Conservation (phyloP, 2,888 invertebrate genomes). For the Sphecodes monilicornis region DNA sequence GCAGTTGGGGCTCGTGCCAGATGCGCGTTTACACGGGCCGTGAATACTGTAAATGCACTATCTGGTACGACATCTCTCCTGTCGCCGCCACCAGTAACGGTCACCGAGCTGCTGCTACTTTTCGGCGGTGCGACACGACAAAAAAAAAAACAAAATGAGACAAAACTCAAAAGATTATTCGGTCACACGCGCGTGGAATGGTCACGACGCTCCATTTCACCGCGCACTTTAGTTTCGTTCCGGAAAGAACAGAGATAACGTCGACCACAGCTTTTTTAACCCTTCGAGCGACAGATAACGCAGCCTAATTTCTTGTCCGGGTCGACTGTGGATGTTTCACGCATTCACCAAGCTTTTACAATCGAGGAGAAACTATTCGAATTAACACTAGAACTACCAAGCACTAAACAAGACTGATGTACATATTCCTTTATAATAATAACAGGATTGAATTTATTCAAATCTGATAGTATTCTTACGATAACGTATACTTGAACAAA, state of each 20-base stretch:
- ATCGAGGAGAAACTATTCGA: no score
- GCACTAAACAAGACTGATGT: no score
- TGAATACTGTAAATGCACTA: slow-evolving; percentile 99
- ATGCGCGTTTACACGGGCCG: slow-evolving; percentile 96
- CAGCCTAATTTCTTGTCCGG: background rate
- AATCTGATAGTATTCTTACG: no score
- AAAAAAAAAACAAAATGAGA: background rate
- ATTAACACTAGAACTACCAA: no score
- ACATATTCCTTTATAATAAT: no score
- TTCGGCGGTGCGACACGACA: slow-evolving; percentile 40
- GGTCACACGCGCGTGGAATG: background rate
- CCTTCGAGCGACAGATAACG: slow-evolving; percentile 12
- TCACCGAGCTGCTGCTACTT: slow-evolving; percentile 56
- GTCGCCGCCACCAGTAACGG: slow-evolving; percentile 74
- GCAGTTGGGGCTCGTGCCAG: slow-evolving; percentile 96
- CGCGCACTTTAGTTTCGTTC: background rate
- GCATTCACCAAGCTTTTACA: background rate
- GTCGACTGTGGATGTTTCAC: background rate
- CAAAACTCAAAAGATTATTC: background rate
- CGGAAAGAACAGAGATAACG: background rate
- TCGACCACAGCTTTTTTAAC: slow-evolving; percentile 8
- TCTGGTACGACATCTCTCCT: slow-evolving; percentile 98
- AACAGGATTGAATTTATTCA: no score
- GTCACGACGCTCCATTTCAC: slow-evolving; percentile 1
- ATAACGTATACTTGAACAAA: no score